Evolutionary conservation across 1,140 invertebrate species (phyloP).

Genomic region (Ctenoplectra terminalis): DNA sequence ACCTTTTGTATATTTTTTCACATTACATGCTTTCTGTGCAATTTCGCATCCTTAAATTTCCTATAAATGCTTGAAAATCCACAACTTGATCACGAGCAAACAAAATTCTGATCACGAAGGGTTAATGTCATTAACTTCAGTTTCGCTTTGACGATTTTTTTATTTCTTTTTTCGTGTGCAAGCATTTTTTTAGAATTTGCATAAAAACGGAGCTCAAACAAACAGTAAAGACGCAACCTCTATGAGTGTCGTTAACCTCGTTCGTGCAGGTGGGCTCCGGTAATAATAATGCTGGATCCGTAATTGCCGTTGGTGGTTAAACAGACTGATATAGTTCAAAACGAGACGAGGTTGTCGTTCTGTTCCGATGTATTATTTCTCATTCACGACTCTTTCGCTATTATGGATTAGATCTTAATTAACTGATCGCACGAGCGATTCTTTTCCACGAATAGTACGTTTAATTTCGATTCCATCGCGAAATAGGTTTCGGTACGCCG

Average conservation of each 20-base stretch:
- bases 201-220: not conserved
- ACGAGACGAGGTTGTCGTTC: constrained; percentile 17
- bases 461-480: not conserved
- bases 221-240: not conserved
- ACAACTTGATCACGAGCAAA: no score
- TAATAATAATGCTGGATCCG: constrained; percentile 39
- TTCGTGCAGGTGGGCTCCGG: constrained; percentile 47
- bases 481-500: not conserved
- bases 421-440: constrained; percentile 12
- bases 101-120: no score
- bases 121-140: not conserved
- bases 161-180: not conserved
- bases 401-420: constrained; percentile 31
- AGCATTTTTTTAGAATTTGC: not conserved
- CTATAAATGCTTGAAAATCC: no score
- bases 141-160: no score
- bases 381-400: constrained; percentile 13
- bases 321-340: constrained; percentile 14
- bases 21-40: no score
- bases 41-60: no score
- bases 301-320: constrained; percentile 52
- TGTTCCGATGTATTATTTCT: constrained; percentile 6
- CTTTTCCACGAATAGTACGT: not conserved
- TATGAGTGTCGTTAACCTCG: constrained; percentile 53
- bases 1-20: no score